A percentile compares a stretch with the other conserved stretches of the same genome.
Conservation (phyloP, 2,797 vertebrate species). For the Takifugu rubripes region DNA sequence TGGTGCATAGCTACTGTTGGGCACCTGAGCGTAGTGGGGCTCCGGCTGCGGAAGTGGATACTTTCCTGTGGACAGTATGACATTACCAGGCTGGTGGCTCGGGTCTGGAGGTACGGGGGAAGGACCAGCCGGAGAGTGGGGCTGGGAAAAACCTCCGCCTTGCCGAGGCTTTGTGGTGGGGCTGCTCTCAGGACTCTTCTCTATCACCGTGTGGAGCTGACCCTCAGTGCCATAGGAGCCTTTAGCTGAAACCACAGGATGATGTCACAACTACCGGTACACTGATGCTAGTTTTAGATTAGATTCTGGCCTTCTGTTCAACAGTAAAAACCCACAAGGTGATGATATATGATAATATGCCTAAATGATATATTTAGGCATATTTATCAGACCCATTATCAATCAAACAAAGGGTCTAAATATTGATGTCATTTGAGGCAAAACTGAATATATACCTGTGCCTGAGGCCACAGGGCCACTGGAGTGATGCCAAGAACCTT, state of each 20-base stretch:
- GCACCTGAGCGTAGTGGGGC: conserved; percentile 84
- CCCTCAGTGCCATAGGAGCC: conserved; percentile 76
- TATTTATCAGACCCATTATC: too few relatives aligned
- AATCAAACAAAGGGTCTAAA: too few relatives aligned
- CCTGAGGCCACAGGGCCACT: conserved; percentile 69
- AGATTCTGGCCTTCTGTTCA: too few relatives aligned
- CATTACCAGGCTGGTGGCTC: conserved; percentile 72
- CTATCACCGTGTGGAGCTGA: conserved; percentile 88
- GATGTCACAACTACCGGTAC: neutral
- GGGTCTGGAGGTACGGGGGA: conserved; percentile 52
- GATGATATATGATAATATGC: too few relatives aligned
- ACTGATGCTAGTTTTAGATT: too few relatives aligned
- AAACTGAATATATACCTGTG: conserved; percentile 17
- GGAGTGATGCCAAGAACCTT: conserved; percentile 78
- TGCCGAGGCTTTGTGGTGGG: conserved; percentile 86
- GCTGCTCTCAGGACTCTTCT: conserved; percentile 94
- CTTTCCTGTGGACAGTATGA: conserved; percentile 80
- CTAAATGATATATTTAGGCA: too few relatives aligned
- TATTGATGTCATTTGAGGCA: too few relatives aligned
- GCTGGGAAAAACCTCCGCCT: conserved; percentile 39
- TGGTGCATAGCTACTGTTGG: conserved; percentile 58
- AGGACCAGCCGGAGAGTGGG: conserved; percentile 11
- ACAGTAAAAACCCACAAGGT: too few relatives aligned
- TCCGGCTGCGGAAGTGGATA: conserved; percentile 85
- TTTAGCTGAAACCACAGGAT: conserved; percentile 57